Evolutionary conservation across 2,797 vertebrate species (phyloP).

Genomic region (Monodelphis domestica): DNA sequence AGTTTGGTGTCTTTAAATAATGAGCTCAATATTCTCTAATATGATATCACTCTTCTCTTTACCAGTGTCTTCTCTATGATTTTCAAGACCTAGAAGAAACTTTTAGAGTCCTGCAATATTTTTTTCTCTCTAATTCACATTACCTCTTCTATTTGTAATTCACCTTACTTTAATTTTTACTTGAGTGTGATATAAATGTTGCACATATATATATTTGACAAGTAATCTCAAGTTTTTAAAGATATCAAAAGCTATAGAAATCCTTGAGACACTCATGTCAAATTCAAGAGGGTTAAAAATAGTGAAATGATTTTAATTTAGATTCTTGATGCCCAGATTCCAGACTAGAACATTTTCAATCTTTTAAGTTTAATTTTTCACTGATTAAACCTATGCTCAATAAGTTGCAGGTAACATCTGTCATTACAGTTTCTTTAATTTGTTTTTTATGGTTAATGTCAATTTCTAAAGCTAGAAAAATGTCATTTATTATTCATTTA

Average conservation of each 20-base stretch:
- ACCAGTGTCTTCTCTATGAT: not conserved
- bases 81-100: not conserved
- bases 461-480: constrained; percentile 37
- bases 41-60: not conserved
- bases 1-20: not conserved
- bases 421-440: constrained; percentile 3
- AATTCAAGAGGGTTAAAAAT: not conserved
- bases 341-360: not conserved
- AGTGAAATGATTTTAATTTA: constrained; percentile 15
- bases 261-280: not conserved
- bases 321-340: constrained; percentile 15
- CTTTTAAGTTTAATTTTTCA: constrained; percentile 46
- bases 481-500: constrained; percentile 31
- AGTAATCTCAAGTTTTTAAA: constrained; percentile 7
- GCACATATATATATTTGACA: not conserved
- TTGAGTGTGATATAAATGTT: not conserved
- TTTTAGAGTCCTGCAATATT: not conserved
- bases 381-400: constrained; percentile 62
- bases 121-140: not conserved
- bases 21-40: not conserved
- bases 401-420: constrained; percentile 57
- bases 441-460: constrained; percentile 15
- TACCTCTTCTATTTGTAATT: not conserved
- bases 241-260: not conserved
- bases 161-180: constrained; percentile 7